A percentile compares a stretch with the other conserved stretches of the same genome.
Conservation (phyloP, 2,113 vertebrate species). For the Ariopsis seemanni region DNA sequence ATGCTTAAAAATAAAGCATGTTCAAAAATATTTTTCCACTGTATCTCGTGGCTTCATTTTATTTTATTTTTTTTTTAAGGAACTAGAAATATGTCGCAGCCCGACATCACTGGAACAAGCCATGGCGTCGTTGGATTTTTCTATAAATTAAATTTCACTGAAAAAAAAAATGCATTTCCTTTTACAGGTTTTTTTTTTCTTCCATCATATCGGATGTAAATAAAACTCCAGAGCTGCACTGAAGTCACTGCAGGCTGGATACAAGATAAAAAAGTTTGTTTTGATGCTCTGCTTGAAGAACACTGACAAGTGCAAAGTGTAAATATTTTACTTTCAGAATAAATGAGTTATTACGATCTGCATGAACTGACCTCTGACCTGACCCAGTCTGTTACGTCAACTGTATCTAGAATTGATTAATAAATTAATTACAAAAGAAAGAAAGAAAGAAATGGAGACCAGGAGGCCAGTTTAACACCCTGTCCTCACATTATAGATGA, state of each 20-base stretch:
- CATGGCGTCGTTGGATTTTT: background rate
- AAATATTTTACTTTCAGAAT: background rate
- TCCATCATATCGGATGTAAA: background rate
- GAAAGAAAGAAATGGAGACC: background rate
- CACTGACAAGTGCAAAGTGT: background rate
- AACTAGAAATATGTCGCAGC: background rate
- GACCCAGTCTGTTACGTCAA: no score
- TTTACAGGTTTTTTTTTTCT: no score
- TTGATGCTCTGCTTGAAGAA: background rate
- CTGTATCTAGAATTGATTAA: no score
- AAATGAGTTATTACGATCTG: background rate
- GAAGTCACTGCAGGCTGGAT: background rate
- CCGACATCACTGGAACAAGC: background rate
- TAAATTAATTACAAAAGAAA: no score
- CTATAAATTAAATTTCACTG: background rate
- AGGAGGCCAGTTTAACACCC: background rate
- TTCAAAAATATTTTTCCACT: no score
- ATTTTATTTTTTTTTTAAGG: background rate
- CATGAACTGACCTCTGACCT: slow-evolving; percentile 6
- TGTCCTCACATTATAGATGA: background rate
- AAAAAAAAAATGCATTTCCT: no score
- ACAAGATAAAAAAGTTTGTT: background rate
- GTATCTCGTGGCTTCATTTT: background rate
- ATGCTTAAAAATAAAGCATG: background rate
- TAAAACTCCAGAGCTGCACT: background rate